These are phyloP conservation scores for Strigamia transsilvanica DNA, from an alignment of 2,888 invertebrate species.

Conservation along the genomic window DNA sequence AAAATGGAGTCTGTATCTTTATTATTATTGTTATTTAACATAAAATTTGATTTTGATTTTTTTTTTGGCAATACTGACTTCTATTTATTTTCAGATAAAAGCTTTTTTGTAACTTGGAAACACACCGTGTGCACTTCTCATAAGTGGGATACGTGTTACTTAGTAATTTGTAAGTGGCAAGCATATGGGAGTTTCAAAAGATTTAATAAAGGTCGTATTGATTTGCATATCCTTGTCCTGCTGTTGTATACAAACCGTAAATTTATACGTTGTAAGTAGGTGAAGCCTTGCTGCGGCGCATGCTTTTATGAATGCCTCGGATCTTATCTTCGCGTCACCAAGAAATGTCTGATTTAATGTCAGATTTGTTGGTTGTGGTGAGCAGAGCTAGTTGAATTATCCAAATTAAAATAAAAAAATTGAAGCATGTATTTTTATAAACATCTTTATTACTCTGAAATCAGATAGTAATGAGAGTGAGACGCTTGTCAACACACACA, in stretches of 20 bases:
- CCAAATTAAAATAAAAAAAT: not conserved
- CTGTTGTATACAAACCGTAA: not conserved
- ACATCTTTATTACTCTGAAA: constrained; percentile 42
- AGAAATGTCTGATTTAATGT: too few species aligned
- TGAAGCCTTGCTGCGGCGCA: not conserved
- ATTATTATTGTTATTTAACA: too few species aligned
- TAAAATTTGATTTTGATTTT: too few species aligned
- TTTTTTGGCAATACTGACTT: too few species aligned
- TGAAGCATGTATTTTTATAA: constrained; percentile 16
- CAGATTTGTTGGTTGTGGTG: too few species aligned
- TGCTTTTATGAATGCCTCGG: too few species aligned
- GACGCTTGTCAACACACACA: constrained; percentile 36
- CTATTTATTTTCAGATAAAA: too few species aligned
- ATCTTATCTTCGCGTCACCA: too few species aligned
- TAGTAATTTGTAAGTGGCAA: not conserved
- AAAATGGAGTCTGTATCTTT: too few species aligned
- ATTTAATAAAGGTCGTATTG: not conserved
- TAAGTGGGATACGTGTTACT: not conserved
- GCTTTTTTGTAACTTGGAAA: too few species aligned
- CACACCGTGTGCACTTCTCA: too few species aligned
- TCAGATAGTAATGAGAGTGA: constrained; percentile 42
- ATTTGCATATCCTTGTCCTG: not conserved
- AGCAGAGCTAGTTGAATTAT: too few species aligned
- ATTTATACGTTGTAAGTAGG: not conserved
- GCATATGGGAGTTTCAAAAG: not conserved